Evolutionary conservation across 2,797 vertebrate genomes (phyloP).

Genomic region (Caiman crocodilus): DNA sequence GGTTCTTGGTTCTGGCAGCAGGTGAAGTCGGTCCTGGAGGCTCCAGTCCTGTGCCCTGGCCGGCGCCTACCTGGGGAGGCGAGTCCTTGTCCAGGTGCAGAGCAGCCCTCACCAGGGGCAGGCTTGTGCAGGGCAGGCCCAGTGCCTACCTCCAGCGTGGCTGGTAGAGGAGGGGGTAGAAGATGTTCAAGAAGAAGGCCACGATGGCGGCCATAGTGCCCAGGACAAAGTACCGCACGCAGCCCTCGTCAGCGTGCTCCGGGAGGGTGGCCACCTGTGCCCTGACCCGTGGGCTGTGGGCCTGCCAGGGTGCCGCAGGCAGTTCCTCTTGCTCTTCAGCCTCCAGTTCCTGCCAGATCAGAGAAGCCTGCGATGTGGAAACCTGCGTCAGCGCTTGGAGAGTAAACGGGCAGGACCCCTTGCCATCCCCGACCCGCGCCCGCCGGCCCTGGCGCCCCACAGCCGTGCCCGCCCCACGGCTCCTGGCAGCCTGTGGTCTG

Average conservation of each 20-base stretch:
- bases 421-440: constrained; percentile 62
- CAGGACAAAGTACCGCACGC: constrained; percentile 92
- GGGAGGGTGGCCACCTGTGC: constrained; percentile 38
- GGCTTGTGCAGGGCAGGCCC: fast-evolving
- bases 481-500: not conserved
- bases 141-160: constrained; percentile 83
- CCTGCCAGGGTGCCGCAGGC: constrained; percentile 78
- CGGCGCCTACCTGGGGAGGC: not conserved
- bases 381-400: constrained; percentile 91
- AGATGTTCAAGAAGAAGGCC: constrained; percentile 91
- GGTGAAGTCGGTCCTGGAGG: not conserved
- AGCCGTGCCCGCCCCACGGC: constrained; percentile 23
- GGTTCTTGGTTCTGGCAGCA: not conserved
- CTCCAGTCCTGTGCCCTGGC: constrained; percentile 14
- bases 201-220: constrained; percentile 90
- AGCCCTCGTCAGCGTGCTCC: constrained; percentile 88
- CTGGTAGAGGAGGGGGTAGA: constrained; percentile 92
- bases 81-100: not conserved
- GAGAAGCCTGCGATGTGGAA: constrained; percentile 99
- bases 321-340: constrained; percentile 90
- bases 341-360: constrained; percentile 99
- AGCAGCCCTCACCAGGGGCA: not conserved
- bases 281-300: constrained; percentile 67
- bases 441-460: constrained; percentile 67
- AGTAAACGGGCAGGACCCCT: constrained; percentile 70